These are phyloP conservation scores for Lycaena phlaeas DNA, from an alignment of 2,888 invertebrate species.

Conservation along the genomic window DNA sequence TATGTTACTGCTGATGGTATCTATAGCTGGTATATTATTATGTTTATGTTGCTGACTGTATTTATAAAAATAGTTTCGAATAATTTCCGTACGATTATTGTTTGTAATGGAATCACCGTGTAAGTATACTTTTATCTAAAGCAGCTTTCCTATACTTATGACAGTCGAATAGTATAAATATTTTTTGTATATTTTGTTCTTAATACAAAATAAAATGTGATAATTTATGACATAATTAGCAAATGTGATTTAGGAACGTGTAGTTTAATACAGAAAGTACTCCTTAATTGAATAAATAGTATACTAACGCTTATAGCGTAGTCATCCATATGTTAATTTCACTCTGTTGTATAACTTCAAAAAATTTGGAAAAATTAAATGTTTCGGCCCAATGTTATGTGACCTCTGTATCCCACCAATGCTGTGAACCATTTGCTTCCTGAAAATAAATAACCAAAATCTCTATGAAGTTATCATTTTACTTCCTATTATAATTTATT, in stretches of 20 bases:
- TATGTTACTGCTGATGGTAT: too few relatives aligned
- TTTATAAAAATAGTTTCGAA: background rate
- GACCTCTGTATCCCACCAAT: slow-evolving; percentile 69
- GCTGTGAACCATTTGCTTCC: slow-evolving; percentile 73
- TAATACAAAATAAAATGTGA: slow-evolving; percentile 66
- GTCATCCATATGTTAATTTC: slow-evolving; percentile 44
- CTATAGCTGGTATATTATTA: too few relatives aligned
- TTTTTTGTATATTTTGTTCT: slow-evolving; percentile 71
- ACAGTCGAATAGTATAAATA: too few relatives aligned
- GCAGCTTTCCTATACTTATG: slow-evolving; percentile 60
- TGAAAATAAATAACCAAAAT: slow-evolving; percentile 71
- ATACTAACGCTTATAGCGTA: slow-evolving; percentile 43
- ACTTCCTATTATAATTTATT: too few relatives aligned
- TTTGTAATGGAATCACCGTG: slow-evolving; percentile 12
- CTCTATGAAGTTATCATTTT: slow-evolving; percentile 34
- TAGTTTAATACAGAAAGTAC: slow-evolving; percentile 48
- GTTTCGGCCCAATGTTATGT: slow-evolving; percentile 65
- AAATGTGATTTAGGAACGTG: slow-evolving; percentile 69
- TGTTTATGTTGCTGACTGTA: background rate
- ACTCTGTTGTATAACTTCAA: slow-evolving; percentile 57
- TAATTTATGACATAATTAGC: slow-evolving; percentile 70
- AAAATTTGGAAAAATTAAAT: slow-evolving; percentile 40
- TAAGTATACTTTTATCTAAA: slow-evolving; percentile 18
- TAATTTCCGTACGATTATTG: background rate
- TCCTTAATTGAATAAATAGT: slow-evolving; percentile 64